Base-by-base conservation (phyloP, 2,797 vertebrate genomes). In the Pogonophryne albipinna region DNA sequence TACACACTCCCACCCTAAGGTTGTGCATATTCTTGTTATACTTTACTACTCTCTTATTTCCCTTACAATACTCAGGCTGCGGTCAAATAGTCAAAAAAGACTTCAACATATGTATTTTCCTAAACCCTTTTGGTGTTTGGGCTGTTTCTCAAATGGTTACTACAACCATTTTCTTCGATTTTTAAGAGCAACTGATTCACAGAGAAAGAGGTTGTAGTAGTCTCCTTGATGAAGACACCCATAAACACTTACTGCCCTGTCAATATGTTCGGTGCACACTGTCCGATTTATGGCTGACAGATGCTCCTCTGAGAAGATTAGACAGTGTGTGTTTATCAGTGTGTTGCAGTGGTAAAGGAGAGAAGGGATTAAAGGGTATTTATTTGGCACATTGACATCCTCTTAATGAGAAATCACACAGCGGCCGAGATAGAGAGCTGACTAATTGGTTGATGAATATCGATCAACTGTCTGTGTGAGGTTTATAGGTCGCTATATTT, bases 361-460 rank as follows among this genome's bases (percentile, higher is more conserved):
- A 78, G 59, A 15, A 38, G 50, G 53, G 74, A 86, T 87, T 83
- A 83, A 82, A 76, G 62, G 34, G 62, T 67, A 80, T 89, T 90
- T 69, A 89, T 87, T 73, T 78, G 47, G 42, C 63, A 20, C 71
- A 79, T 14, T 84, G 80, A 81, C 57, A 71, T 76, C 58, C 49
- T 55, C 64, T 78, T 80, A 81, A 89, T 86, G 74, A 89, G 55
- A 59, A 81, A 83, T 84, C 34, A 12, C 68, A 76, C 1, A 4
- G 61, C 47, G 38, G 68, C 52, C 71, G 27, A 56, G 63, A 89
- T 74, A 76, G 78, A 79, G 66, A 73, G 55, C 66, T 52, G 53
- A 71, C 61, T 86, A 93, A 90, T 87, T 79, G 72, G 74, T 72
- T 86, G 80, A 87, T 86, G 57, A 83, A 73, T 87, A 90, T 85